Base-by-base conservation (phyloP, 2,113 vertebrate genomes). In the Triplophysa rosa region DNA sequence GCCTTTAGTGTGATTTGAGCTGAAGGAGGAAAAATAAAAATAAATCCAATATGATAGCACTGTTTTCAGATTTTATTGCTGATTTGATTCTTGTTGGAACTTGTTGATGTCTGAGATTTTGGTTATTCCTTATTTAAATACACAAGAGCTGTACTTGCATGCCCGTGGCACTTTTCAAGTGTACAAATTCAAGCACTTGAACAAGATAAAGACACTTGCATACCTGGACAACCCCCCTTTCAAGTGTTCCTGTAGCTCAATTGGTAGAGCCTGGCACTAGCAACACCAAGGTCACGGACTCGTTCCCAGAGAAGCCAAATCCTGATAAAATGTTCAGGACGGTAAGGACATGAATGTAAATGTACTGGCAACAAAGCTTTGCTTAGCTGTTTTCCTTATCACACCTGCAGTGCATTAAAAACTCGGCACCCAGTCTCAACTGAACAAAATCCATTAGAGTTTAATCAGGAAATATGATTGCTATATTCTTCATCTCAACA, bases 391-490 rank as follows among this genome's bases (percentile, higher is more conserved):
- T 84, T 87, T 82, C 73, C 82, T 86, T 90, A 92, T 92, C 90
- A 90, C 88, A 90, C 87, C 88, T 84, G 89, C 91, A 90, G 83
- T 89, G 84, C 82, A 72, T 94, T 92, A 91, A 90, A 89, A 91
- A 90, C 90, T 89, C 92, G 86, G 84, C 66, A 88, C 84, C 84
- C 88, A 84, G 85, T 87, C 87, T 37, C 91, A 87, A 87, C 87
- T 83, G 84, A 86, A 79, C 88, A 87, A 89, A 92, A 91, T 92
- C 87, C 80, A 89, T 94, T 94, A 91, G 89, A 93, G 93, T 90
- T 94, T 92, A 94, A 92, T 95, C 91, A 92, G 91, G 90, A 93
- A 92, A 87, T 93, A 93, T 92, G 91, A 94, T 93, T 93, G 90
- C 90, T 90, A 93, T 90, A 83, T 93, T 86, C 91, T 92, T 90